Percentiles rank a stretch among this genome's conserved stretches.
Evolutionary conservation across 2,797 vertebrate genomes (phyloP).

Genomic region (Chelmon rostratus): DNA sequence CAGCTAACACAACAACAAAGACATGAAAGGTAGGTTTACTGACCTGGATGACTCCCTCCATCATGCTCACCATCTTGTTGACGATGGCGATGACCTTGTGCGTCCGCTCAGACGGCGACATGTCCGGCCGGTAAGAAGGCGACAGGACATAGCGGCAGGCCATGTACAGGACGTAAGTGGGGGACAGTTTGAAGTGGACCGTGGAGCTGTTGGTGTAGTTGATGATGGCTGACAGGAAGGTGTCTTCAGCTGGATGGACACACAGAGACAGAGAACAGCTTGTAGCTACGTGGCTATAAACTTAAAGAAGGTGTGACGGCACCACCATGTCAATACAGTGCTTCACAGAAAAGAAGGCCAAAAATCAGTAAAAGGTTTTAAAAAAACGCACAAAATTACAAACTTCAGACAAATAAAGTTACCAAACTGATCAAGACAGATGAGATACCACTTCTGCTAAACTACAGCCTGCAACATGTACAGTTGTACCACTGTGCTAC

Average conservation of each 20-base stretch:
- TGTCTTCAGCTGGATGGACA: conserved; percentile 91
- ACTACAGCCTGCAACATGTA: no score
- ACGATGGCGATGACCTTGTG: conserved; percentile 97
- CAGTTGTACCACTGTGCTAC: no score
- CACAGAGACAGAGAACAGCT: not conserved
- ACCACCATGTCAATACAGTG: not conserved
- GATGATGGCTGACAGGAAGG: conserved; percentile 97
- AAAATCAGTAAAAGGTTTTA: no score
- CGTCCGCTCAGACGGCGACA: conserved; percentile 92
- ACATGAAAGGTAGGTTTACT: conserved; percentile 62
- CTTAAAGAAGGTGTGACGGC: not conserved
- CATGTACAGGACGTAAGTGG: conserved; percentile 98
- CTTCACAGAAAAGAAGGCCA: no score
- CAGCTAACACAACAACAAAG: not conserved
- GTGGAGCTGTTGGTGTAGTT: conserved; percentile 99
- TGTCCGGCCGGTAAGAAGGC: conserved; percentile 92
- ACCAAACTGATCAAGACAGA: no score
- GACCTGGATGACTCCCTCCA: conserved; percentile 99
- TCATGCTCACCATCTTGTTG: conserved; percentile 99
- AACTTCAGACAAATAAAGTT: no score
- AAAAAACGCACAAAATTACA: no score
- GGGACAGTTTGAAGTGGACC: conserved; percentile 97
- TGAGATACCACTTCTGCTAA: no score
- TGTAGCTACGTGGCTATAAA: not conserved
- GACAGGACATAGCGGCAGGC: conserved; percentile 96